Conservation (phyloP, 2,888 invertebrate species). For the Drosophila mettleri region DNA sequence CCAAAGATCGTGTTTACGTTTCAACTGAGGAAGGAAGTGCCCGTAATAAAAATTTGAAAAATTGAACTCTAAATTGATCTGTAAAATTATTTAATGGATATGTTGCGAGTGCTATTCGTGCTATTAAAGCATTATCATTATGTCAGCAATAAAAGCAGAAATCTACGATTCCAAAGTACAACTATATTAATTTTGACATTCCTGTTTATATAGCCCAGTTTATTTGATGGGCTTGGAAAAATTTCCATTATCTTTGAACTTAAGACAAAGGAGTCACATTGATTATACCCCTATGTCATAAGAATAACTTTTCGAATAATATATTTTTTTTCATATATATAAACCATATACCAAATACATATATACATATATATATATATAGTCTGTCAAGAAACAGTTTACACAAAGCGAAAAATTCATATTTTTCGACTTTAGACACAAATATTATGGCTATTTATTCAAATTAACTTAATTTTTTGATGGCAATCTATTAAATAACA, state of each 20-base stretch:
- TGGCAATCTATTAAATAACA: no score
- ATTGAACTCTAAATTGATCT: constrained; percentile 11
- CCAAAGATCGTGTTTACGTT: constrained; percentile 34
- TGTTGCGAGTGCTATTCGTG: constrained; percentile 2
- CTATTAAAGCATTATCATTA: background rate
- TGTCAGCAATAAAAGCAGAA: background rate
- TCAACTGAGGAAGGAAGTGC: constrained; percentile 35
- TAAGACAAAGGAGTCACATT: background rate
- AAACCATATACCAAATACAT: background rate
- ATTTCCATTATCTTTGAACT: background rate
- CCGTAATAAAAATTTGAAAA: constrained; percentile 26
- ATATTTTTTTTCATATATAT: background rate
- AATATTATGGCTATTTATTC: no score
- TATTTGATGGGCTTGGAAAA: background rate
- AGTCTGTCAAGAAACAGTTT: no score
- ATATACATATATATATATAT: background rate
- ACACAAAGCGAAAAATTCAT: no score
- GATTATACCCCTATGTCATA: no score
- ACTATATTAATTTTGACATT: background rate
- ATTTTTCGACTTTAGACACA: no score
- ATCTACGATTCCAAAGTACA: background rate
- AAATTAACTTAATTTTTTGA: no score
- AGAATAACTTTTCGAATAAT: no score
- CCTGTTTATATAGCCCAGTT: background rate
- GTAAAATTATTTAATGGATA: constrained; percentile 10